A percentile compares a stretch with the other conserved stretches of the same genome.
These are phyloP conservation scores for Rhadinocentrus ornatus DNA, from an alignment of 2,797 vertebrate species.

Conservation along the genomic window DNA sequence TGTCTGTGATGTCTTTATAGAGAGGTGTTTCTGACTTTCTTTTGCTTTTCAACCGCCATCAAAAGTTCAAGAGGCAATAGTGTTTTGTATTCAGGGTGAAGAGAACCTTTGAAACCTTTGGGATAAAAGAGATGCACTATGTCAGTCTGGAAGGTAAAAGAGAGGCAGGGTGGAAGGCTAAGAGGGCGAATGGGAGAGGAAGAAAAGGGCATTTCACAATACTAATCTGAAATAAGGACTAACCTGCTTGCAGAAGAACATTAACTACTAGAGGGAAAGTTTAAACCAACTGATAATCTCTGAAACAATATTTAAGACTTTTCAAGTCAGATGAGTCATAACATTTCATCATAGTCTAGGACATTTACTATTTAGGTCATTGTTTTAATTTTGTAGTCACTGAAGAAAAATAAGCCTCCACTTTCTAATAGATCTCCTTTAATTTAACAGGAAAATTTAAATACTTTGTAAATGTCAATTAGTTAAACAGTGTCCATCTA, in stretches of 20 bases:
- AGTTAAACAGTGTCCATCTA: slow-evolving; percentile 42
- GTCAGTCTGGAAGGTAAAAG: slow-evolving; percentile 81
- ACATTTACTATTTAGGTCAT: neutral
- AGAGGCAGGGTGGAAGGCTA: slow-evolving; percentile 70
- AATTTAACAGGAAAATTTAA: slow-evolving; percentile 42
- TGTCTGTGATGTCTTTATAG: slow-evolving; percentile 83
- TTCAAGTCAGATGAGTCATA: slow-evolving; percentile 9
- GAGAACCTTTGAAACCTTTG: slow-evolving; percentile 83
- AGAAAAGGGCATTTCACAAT: slow-evolving; percentile 69
- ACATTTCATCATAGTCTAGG: neutral
- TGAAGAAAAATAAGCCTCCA: neutral
- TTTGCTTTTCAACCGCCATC: slow-evolving; percentile 84
- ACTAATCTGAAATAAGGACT: slow-evolving; percentile 65
- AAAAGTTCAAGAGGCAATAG: slow-evolving; percentile 84
- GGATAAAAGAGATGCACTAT: slow-evolving; percentile 82
- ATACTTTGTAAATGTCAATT: slow-evolving; percentile 37
- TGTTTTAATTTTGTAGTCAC: neutral
- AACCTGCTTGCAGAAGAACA: slow-evolving; percentile 45
- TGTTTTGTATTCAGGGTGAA: slow-evolving; percentile 85
- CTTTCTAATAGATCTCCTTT: neutral
- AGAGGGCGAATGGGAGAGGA: slow-evolving; percentile 62
- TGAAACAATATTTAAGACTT: slow-evolving; percentile 22
- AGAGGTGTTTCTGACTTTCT: slow-evolving; percentile 81
- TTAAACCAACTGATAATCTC: slow-evolving; percentile 40
- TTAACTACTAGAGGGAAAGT: slow-evolving; percentile 48